Evolutionary conservation across 2,888 invertebrate species (phyloP).

Genomic region (Agrotis ipsilon): DNA sequence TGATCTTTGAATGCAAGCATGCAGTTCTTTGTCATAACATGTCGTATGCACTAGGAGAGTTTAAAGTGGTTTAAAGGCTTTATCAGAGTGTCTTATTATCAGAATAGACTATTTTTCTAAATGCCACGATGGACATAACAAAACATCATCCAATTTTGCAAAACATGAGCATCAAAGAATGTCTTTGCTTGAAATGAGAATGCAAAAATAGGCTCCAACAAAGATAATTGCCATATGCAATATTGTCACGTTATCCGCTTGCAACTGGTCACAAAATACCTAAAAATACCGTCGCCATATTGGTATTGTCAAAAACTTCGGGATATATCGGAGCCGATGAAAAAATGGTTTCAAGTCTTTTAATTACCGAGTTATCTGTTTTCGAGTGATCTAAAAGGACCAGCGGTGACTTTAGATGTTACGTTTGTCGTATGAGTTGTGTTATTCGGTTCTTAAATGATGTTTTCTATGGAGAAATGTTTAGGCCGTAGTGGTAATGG

Average conservation of each 20-base stretch:
- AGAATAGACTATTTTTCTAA: background rate
- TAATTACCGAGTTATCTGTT: constrained; percentile 79
- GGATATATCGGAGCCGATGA: constrained; percentile 84
- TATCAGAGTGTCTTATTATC: background rate
- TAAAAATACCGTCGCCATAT: constrained; percentile 91
- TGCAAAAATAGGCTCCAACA: constrained; percentile 16
- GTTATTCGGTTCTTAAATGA: constrained; percentile 86
- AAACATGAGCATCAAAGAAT: background rate
- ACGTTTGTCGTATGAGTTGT: constrained; percentile 83
- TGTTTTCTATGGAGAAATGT: constrained; percentile 89
- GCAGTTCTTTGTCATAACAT: background rate
- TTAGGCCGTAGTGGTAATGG: constrained; percentile 82
- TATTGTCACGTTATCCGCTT: constrained; percentile 78
- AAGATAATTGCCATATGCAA: constrained; percentile 75
- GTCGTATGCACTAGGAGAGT: too few relatives aligned
- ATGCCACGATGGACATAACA: background rate
- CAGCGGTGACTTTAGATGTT: constrained; percentile 88
- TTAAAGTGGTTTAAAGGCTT: too few relatives aligned
- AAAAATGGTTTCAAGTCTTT: constrained; percentile 88
- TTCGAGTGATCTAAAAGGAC: constrained; percentile 82
- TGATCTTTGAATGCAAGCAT: constrained; percentile 28
- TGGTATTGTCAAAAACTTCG: constrained; percentile 91
- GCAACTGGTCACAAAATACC: constrained; percentile 88
- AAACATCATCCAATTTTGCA: background rate
- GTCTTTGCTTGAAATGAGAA: constrained; percentile 14